Conservation (phyloP, 2,797 vertebrate species). For the Natrix natrix region DNA sequence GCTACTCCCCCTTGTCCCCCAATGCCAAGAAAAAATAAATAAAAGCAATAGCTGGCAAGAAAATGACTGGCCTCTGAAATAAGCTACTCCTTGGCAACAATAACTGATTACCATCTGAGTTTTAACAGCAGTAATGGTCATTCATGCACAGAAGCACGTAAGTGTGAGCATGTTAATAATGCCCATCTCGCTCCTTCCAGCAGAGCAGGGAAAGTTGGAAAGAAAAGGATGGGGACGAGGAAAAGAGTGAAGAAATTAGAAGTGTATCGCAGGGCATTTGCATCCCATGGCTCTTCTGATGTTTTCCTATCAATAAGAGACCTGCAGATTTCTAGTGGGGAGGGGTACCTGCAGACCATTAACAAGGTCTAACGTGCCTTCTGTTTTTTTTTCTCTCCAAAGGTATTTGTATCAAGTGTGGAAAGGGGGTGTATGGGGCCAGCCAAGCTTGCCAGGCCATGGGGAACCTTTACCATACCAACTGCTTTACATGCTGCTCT, state of each 20-base stretch:
- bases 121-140: neutral
- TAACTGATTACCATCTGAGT: neutral
- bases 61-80: neutral
- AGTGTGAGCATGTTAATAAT: neutral
- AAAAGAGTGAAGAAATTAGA: neutral
- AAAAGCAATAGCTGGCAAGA: neutral
- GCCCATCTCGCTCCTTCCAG: neutral
- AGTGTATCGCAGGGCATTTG: neutral
- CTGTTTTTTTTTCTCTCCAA: slow-evolving; percentile 48
- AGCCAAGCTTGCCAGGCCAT: slow-evolving; percentile 98
- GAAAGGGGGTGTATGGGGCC: slow-evolving; percentile 95
- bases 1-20: neutral
- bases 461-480: slow-evolving; percentile 97
- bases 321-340: neutral
- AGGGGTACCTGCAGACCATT: neutral
- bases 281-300: neutral
- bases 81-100: neutral
- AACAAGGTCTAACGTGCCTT: slow-evolving; percentile 29
- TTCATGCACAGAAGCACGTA: neutral
- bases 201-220: neutral
- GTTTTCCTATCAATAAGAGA: neutral
- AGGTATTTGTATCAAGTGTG: slow-evolving; percentile 98
- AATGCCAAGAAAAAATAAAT: neutral
- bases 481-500: slow-evolving; percentile 97
- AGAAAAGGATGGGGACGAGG: neutral